Conservation (phyloP, 2,113 vertebrate genomes). For the Mirza zaza region DNA sequence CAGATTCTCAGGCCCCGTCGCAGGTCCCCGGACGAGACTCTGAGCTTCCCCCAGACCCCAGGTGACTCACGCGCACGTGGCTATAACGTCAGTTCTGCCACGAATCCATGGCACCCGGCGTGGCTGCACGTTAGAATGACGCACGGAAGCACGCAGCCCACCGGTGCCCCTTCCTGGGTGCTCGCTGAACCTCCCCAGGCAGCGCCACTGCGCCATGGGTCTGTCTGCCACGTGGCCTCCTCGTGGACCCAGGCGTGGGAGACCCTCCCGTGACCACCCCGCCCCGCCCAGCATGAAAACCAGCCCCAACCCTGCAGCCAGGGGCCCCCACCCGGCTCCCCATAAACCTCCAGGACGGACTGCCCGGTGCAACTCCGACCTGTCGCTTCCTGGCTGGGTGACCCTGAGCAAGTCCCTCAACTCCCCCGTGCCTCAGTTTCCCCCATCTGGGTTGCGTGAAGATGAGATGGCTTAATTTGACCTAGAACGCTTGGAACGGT, state of each 20-base stretch:
- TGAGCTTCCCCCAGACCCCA: too few species aligned
- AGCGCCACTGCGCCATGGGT: neutral
- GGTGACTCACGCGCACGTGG: rapidly evolving
- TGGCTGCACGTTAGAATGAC: neutral
- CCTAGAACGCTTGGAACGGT: too few species aligned
- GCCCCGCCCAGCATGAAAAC: neutral
- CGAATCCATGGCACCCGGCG: neutral
- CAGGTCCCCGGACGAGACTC: neutral
- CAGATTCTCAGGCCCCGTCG: neutral
- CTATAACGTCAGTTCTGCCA: neutral
- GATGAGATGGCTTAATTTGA: neutral
- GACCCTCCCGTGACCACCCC: neutral
- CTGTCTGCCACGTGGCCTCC: neutral
- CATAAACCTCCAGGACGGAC: neutral
- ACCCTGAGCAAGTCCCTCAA: neutral
- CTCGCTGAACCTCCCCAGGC: neutral
- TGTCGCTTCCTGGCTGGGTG: neutral
- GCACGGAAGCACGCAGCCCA: rapidly evolving
- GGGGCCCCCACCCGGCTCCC: neutral
- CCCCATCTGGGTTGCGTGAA: too few species aligned
- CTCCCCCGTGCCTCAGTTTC: neutral
- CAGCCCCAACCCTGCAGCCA: too few species aligned
- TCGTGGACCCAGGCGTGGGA: too few species aligned
- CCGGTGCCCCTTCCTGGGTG: too few species aligned
- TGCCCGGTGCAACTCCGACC: neutral